Conservation (phyloP, 2,888 invertebrate species). For the Oscheius sp. region DNA sequence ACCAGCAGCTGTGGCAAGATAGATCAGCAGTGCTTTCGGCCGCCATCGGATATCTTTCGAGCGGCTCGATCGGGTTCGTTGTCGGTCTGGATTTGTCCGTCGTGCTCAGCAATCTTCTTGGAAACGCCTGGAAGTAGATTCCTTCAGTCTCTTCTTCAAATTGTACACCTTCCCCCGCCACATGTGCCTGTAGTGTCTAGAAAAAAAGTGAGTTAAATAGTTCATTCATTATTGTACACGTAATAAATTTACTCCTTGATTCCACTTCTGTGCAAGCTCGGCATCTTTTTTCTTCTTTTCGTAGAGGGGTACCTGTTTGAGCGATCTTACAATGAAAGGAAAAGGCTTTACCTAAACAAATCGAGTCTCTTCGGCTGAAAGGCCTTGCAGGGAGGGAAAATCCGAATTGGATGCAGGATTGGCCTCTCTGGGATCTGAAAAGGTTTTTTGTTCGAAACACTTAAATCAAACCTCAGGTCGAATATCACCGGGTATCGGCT, state of each 20-base stretch:
- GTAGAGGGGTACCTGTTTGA: slow-evolving; percentile 43
- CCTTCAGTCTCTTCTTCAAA: too few relatives aligned
- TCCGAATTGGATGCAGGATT: slow-evolving; percentile 40
- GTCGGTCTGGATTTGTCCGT: slow-evolving; percentile 61
- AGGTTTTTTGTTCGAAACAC: background rate
- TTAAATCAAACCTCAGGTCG: slow-evolving; percentile 37
- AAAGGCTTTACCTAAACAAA: slow-evolving; percentile 4
- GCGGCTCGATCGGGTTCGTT: slow-evolving; percentile 59
- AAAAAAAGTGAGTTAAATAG: background rate
- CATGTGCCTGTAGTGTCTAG: background rate
- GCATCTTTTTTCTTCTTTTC: slow-evolving; percentile 50
- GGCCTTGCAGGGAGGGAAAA: slow-evolving; percentile 49
- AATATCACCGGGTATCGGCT: slow-evolving; percentile 49
- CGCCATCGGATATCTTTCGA: slow-evolving; percentile 58
- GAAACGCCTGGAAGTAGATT: slow-evolving; percentile 42
- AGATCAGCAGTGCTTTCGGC: slow-evolving; percentile 59
- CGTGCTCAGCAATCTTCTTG: slow-evolving; percentile 49
- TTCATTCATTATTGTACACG: slow-evolving; percentile 5
- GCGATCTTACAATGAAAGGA: background rate
- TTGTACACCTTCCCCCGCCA: background rate
- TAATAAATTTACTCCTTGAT: slow-evolving; percentile 17
- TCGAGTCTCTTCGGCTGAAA: slow-evolving; percentile 41
- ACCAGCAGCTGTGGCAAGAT: slow-evolving; percentile 56
- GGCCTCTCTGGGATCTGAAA: slow-evolving; percentile 35
- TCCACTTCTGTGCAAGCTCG: slow-evolving; percentile 43